Evolutionary conservation across 2,113 vertebrate genomes (phyloP).

Genomic region (Trichechus manatus): DNA sequence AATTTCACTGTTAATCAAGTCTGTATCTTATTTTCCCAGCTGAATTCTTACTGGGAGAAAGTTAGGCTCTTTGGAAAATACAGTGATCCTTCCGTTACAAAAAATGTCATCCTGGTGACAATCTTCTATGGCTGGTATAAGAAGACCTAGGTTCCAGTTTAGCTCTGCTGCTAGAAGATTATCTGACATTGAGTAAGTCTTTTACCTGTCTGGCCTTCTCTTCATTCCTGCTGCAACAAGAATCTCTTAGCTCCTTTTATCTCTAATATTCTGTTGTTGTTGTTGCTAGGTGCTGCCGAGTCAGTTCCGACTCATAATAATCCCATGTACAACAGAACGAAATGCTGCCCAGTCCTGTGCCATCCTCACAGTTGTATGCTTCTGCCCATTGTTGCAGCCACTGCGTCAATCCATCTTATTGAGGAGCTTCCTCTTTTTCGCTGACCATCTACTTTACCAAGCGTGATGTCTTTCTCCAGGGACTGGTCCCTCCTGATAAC

Average conservation of each 20-base stretch:
- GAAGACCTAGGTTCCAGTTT: not conserved
- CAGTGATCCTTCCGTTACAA: not conserved
- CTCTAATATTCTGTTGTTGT: not conserved
- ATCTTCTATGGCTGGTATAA: not conserved
- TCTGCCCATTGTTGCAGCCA: too few relatives aligned
- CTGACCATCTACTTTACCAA: too few relatives aligned
- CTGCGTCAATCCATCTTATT: too few relatives aligned
- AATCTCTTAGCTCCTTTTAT: not conserved
- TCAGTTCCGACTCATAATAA: too few relatives aligned
- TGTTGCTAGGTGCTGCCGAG: too few relatives aligned
- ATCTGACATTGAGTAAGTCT: not conserved
- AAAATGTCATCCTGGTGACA: not conserved
- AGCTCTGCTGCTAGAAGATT: not conserved
- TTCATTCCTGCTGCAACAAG: not conserved
- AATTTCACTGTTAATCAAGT: not conserved
- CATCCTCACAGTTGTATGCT: too few relatives aligned
- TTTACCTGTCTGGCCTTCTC: not conserved
- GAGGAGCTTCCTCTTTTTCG: too few relatives aligned
- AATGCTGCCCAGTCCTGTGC: too few relatives aligned
- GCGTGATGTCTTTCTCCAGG: too few relatives aligned
- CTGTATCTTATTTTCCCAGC: constrained; percentile 10
- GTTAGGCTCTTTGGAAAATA: not conserved
- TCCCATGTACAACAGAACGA: too few relatives aligned
- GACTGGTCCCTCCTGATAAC: too few relatives aligned
- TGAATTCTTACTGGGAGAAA: not conserved